Evolutionary conservation across 2,888 invertebrate genomes (phyloP), one percentile per base, ranked within the genome.

Genomic region (Iphiclides podalirius): DNA sequence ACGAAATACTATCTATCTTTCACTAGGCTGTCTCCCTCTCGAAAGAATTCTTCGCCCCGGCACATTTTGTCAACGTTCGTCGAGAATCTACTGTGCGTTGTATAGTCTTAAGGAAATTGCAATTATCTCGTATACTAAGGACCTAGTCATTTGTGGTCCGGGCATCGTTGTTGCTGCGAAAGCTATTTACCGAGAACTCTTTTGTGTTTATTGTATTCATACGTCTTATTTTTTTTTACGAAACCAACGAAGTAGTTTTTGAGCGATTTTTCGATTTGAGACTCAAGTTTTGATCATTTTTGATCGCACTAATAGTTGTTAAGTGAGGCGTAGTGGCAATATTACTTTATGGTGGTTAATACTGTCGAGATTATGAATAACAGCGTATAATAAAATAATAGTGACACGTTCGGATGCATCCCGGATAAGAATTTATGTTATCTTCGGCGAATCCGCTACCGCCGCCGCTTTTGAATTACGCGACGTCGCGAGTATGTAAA

Each of bases 141-240:
- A 28, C 52, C 34, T 52, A 49, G 44, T 46, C 41, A 48, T 50
- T 45, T 53, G 42, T 51, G 49, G 53, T 44, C 52, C 36, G 38
- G 26, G 26, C 36, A 35, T 41, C 39, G 13, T 15, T 0, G 7
- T n/a, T n/a, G n/a, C n/a, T n/a, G n/a, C n/a, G n/a, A n/a, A n/a
- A n/a, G n/a, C n/a, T n/a, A n/a, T n/a, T n/a, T n/a, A n/a, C n/a
- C n/a, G n/a, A n/a, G n/a, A n/a, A n/a, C n/a, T n/a, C n/a, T n/a
- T n/a, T n/a, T n/a, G n/a, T n/a, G n/a, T n/a, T n/a, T n/a, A n/a
- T n/a, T n/a, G n/a, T n/a, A n/a, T n/a, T n/a, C n/a, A n/a, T n/a
- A n/a, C n/a, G n/a, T n/a, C n/a, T n/a, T n/a, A n/a, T n/a, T n/a
- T n/a, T n/a, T n/a, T n/a, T n/a, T n/a, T n/a, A n/a, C n/a, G n/a